Percentiles rank a stretch among this genome's conserved stretches.
These are phyloP conservation scores for Turritopsis dohrnii DNA, from an alignment of 30 jellyfish, hydroid and myxozoan species.

Conservation along the genomic window DNA sequence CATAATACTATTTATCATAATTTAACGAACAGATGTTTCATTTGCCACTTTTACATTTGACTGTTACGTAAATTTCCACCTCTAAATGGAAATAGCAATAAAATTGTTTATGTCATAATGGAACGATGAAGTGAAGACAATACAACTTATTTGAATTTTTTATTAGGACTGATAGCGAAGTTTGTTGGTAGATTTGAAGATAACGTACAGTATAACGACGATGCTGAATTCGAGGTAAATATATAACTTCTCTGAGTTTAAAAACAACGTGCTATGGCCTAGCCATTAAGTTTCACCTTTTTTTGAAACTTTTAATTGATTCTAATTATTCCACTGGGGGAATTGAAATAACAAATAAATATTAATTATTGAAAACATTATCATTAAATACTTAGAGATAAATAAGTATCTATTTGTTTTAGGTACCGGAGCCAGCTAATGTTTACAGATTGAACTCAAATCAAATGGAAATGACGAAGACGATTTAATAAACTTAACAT, in stretches of 20 bases:
- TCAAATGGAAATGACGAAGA: background rate
- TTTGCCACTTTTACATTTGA: background rate
- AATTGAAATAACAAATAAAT: background rate
- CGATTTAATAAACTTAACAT: background rate
- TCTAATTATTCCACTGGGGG: background rate
- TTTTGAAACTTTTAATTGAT: background rate
- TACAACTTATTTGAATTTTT: background rate
- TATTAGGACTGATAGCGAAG: background rate
- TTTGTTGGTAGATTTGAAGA: background rate
- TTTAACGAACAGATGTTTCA: background rate
- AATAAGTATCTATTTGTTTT: too few species aligned
- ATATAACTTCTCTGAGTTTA: background rate
- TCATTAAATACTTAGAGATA: background rate
- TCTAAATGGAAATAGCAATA: background rate
- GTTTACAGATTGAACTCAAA: background rate
- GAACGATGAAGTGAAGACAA: background rate
- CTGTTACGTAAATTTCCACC: too few species aligned
- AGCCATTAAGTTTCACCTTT: background rate
- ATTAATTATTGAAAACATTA: too few species aligned
- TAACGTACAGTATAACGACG: background rate
- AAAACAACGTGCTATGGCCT: background rate
- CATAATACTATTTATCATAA: too few species aligned
- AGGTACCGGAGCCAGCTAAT: background rate
- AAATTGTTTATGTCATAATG: background rate
- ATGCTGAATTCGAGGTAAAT: slow-evolving; percentile 17